A percentile compares a stretch with the other conserved stretches of the same genome.
Conservation (phyloP, 2,888 invertebrate species). For the Penaeus monodon region DNA sequence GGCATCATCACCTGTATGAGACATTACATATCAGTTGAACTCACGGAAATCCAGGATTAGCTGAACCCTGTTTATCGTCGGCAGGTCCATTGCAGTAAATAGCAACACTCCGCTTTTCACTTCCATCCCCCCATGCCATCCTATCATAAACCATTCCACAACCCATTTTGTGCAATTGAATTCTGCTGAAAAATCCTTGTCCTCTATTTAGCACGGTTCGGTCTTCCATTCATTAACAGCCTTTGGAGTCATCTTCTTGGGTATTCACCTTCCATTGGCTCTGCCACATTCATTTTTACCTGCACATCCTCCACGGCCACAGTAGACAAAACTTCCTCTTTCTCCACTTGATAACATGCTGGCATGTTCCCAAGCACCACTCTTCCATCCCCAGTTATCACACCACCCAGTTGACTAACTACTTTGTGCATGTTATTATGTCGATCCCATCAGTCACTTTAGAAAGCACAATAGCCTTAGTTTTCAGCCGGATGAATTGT, state of each 20-base stretch:
- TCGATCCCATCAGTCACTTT: slow-evolving; percentile 5
- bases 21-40: slow-evolving; percentile 3
- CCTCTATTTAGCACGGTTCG: too few species aligned
- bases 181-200: too few species aligned
- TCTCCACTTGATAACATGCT: neutral
- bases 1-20: slow-evolving; percentile 7
- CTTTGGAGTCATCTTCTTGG: too few species aligned
- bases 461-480: slow-evolving; percentile 9
- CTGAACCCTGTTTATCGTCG: neutral
- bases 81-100: too few species aligned
- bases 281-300: too few species aligned
- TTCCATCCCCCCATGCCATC: too few species aligned
- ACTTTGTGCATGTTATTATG: slow-evolving; percentile 19
- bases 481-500: neutral
- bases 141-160: too few species aligned
- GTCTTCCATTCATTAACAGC: too few species aligned
- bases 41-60: slow-evolving; percentile 17
- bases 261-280: too few species aligned
- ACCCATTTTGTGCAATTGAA: too few species aligned
- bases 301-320: slow-evolving; percentile 1
- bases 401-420: slow-evolving; percentile 28
- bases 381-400: neutral
- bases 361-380: slow-evolving; percentile 6
- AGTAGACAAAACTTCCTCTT: neutral
- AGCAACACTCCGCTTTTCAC: too few species aligned